These are phyloP conservation scores for Synergus gifuensis DNA, from an alignment of 2,888 invertebrate genomes.

Conservation along the genomic window DNA sequence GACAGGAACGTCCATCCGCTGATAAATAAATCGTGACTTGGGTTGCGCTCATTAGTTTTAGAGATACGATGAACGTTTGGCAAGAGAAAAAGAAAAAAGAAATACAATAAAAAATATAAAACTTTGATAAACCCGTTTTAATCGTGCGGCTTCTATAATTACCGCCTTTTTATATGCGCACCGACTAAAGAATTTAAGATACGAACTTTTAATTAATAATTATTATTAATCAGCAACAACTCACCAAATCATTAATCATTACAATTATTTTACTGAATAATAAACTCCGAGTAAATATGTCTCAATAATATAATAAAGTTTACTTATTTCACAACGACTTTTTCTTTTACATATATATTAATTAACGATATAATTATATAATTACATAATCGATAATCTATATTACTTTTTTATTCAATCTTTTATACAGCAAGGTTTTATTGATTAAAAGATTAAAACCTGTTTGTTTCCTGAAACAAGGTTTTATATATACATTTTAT, in stretches of 20 bases:
- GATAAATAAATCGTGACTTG: slow-evolving; percentile 24
- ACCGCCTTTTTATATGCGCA: slow-evolving; percentile 12
- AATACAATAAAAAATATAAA: slow-evolving; percentile 4
- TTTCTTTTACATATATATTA: not conserved
- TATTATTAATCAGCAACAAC: slow-evolving; percentile 5
- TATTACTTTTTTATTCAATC: not conserved
- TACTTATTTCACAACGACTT: not conserved
- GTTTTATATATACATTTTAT: not conserved
- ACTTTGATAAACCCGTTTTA: slow-evolving; percentile 34
- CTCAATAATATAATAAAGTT: not conserved
- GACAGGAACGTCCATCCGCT: slow-evolving; percentile 1
- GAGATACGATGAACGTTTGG: slow-evolving; percentile 30
- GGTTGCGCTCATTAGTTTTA: slow-evolving; percentile 16
- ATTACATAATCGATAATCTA: not conserved
- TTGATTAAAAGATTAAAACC: not conserved
- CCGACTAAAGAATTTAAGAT: not conserved
- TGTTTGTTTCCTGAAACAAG: not conserved
- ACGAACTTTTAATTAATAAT: not conserved
- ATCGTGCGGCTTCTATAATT: not conserved
- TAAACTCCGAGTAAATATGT: not conserved
- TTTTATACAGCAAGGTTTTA: not conserved
- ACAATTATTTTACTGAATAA: not conserved
- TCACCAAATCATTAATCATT: not conserved
- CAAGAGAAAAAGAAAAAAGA: slow-evolving; percentile 5
- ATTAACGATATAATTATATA: not conserved